Conservation (phyloP, 2,797 vertebrate genomes). For the Muscicapa striata region DNA sequence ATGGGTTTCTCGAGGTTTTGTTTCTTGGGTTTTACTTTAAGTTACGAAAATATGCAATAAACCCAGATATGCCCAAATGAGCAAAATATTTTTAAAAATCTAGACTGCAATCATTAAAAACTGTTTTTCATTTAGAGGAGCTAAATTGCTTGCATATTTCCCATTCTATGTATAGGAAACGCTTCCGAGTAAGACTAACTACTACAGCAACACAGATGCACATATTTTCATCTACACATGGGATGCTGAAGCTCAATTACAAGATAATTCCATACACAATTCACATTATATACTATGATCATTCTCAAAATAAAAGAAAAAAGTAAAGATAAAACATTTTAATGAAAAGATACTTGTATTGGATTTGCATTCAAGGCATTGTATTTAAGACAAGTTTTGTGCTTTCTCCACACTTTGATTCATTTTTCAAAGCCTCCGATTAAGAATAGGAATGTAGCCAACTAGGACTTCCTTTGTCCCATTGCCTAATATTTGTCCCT, state of each 20-base stretch:
- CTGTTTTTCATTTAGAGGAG: background rate
- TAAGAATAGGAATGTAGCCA: background rate
- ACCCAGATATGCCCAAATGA: background rate
- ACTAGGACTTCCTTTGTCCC: background rate
- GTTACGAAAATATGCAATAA: background rate
- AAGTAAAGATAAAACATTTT: background rate
- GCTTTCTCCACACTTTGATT: background rate
- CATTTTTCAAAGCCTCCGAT: background rate
- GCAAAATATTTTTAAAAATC: background rate
- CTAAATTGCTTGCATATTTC: background rate
- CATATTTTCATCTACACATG: background rate
- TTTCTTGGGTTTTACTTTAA: accelerated
- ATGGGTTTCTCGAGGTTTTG: background rate
- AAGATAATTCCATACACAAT: background rate
- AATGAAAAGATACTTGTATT: background rate
- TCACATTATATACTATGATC: background rate
- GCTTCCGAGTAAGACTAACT: background rate
- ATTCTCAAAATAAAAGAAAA: background rate
- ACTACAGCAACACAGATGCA: background rate
- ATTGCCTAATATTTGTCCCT: background rate
- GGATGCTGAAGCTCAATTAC: background rate
- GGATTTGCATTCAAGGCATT: background rate
- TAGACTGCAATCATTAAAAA: background rate
- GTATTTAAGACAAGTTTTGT: background rate
- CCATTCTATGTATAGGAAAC: background rate